Conservation (phyloP, 1,140 invertebrate genomes). For the Neodiprion lecontei region DNA sequence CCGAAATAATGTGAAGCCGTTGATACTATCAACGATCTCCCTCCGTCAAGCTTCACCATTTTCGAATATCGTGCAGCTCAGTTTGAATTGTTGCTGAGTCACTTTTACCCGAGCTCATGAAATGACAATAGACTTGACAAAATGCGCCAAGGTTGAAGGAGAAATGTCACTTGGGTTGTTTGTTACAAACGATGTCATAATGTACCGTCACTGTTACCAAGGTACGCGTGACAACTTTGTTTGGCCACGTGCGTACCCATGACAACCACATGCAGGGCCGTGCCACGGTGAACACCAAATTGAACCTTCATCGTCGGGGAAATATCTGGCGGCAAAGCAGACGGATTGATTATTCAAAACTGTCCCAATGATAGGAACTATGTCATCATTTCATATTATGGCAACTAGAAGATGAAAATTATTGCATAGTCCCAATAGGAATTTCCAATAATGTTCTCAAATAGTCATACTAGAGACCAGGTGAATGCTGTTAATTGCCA, state of each 20-base stretch:
- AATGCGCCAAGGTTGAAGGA: background rate
- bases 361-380: too few species aligned
- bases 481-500: too few species aligned
- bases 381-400: too few species aligned
- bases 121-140: too few species aligned
- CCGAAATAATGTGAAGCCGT: constrained; percentile 54
- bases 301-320: background rate
- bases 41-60: constrained; percentile 50
- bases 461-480: too few species aligned
- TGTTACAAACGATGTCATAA: background rate
- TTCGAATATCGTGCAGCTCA: constrained; percentile 11
- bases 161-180: background rate
- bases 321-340: background rate
- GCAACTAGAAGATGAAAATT: too few species aligned
- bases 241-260: background rate
- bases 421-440: too few species aligned
- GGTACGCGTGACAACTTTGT: background rate
- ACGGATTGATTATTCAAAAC: too few species aligned
- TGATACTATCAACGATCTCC: constrained; percentile 43
- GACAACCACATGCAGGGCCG: background rate
- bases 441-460: too few species aligned
- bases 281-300: background rate
- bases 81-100: background rate
- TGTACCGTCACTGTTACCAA: background rate
- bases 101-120: too few species aligned